phyloP scores from a whole-genome alignment of 1,140 invertebrate genomes.

The Calliphora vicina region DNA sequence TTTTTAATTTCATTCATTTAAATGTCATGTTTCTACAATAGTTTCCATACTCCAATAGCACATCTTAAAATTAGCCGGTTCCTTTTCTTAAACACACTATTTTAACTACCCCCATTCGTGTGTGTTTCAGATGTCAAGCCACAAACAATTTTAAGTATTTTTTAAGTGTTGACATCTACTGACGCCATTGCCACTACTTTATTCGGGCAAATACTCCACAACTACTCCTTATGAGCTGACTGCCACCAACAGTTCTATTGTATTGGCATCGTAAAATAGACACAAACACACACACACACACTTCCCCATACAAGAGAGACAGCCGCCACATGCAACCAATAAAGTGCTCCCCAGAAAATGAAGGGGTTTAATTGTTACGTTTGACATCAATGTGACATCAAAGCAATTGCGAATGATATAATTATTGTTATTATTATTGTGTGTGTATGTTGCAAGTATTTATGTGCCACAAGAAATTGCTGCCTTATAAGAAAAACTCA shows the following conservation, averaged over 20 bases:
- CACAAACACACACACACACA: background rate
- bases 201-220: background rate
- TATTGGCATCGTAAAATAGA: background rate
- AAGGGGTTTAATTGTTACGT: slow-evolving; percentile 9
- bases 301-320: too few species aligned
- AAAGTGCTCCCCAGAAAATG: background rate
- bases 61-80: background rate
- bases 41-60: background rate
- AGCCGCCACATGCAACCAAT: background rate
- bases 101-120: background rate
- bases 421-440: background rate
- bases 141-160: slow-evolving; percentile 4
- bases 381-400: slow-evolving; percentile 13
- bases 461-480: background rate
- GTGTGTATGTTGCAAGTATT: background rate
- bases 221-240: background rate
- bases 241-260: background rate
- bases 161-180: background rate
- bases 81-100: background rate
- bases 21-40: too few species aligned
- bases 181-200: background rate
- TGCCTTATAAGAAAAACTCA: background rate
- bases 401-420: slow-evolving; percentile 13
- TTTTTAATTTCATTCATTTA: too few species aligned
- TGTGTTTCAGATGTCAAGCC: background rate